These are phyloP conservation scores for Scelioninae gen. 1 DNA, from an alignment of 2,888 invertebrate genomes.

Conservation along the genomic window DNA sequence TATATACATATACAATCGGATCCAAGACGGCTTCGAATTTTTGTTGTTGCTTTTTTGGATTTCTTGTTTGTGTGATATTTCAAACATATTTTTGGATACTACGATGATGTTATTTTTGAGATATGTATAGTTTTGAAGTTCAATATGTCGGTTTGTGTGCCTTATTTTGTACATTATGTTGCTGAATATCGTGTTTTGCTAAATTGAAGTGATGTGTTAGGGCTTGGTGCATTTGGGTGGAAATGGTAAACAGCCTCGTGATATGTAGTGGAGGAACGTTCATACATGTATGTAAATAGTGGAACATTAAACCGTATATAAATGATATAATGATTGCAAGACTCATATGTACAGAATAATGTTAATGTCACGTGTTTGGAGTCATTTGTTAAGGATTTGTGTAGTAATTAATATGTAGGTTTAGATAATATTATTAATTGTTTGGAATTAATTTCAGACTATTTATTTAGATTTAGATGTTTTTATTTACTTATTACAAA, in stretches of 20 bases:
- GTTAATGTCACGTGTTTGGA: slow-evolving; percentile 3
- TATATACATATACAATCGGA: slow-evolving; percentile 40
- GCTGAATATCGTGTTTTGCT: too few relatives aligned
- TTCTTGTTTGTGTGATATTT: slow-evolving; percentile 1
- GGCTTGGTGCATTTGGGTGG: background rate
- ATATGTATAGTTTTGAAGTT: too few relatives aligned
- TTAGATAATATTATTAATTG: slow-evolving; percentile 6
- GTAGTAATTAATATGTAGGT: slow-evolving; percentile 7
- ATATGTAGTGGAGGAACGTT: background rate
- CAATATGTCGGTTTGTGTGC: too few relatives aligned
- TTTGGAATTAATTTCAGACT: too few relatives aligned
- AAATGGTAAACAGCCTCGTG: background rate
- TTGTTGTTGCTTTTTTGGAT: slow-evolving; percentile 21
- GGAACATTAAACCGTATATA: slow-evolving; percentile 16
- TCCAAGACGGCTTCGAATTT: slow-evolving; percentile 34
- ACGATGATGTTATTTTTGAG: too few relatives aligned
- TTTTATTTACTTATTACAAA: too few relatives aligned
- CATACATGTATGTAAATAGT: background rate
- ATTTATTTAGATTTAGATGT: too few relatives aligned
- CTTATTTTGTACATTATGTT: too few relatives aligned
- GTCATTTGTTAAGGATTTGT: slow-evolving; percentile 11
- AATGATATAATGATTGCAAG: slow-evolving; percentile 28
- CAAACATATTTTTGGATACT: background rate
- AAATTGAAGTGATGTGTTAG: background rate
- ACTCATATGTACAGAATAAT: slow-evolving; percentile 21